Conservation (phyloP, 64 coral and sea anemone species). For the Acropora yongei region DNA sequence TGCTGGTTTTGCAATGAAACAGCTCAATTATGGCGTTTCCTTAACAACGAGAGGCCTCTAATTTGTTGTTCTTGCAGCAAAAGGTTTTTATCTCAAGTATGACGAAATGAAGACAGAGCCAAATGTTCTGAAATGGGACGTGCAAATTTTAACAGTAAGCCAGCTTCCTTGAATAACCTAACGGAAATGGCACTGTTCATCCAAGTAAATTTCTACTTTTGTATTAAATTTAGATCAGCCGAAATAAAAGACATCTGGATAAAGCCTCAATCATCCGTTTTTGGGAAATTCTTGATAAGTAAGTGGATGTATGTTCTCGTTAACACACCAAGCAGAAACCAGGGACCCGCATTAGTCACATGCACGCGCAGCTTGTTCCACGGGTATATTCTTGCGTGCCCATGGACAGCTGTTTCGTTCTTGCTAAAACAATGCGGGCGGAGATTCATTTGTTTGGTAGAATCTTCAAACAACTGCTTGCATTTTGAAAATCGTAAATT, state of each 20-base stretch:
- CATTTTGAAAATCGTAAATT: too few relatives aligned
- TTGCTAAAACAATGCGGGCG: too few relatives aligned
- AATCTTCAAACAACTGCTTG: too few relatives aligned
- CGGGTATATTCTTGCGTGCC: too few relatives aligned
- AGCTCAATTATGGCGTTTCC: not conserved
- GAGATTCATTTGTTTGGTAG: too few relatives aligned
- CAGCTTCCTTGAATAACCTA: not conserved
- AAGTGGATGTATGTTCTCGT: slow-evolving; percentile 35
- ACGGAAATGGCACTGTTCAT: too few relatives aligned
- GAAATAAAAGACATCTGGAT: slow-evolving; percentile 97
- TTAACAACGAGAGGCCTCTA: not conserved
- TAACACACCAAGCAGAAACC: too few relatives aligned
- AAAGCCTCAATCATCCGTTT: slow-evolving; percentile 95
- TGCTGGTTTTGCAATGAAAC: not conserved
- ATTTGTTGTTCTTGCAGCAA: slow-evolving; percentile 62
- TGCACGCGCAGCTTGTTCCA: too few relatives aligned
- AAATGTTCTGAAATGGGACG: slow-evolving; percentile 98
- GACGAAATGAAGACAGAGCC: slow-evolving; percentile 98
- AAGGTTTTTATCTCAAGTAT: slow-evolving; percentile 92
- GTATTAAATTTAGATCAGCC: slow-evolving; percentile 73
- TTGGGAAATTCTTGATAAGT: slow-evolving; percentile 98
- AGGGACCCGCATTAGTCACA: too few relatives aligned
- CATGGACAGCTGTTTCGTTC: too few relatives aligned
- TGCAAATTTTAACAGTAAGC: slow-evolving; percentile 94
- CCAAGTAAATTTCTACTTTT: not conserved